Conservation (phyloP, 2,888 invertebrate species). For the Seira ritae region DNA sequence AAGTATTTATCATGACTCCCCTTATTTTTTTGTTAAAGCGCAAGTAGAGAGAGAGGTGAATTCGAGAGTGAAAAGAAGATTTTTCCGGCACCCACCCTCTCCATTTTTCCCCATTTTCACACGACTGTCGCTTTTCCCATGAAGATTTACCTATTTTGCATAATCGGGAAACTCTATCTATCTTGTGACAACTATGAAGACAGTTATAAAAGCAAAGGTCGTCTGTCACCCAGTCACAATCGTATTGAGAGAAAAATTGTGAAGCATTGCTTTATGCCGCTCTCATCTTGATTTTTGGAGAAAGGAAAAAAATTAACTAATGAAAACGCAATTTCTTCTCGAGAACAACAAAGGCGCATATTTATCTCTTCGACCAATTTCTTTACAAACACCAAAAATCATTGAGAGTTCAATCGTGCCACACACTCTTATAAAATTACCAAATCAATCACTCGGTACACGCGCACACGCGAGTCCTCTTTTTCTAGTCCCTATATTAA, state of each 20-base stretch:
- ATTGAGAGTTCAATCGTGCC: too few relatives aligned
- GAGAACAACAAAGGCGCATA: conserved; percentile 14
- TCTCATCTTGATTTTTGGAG: too few relatives aligned
- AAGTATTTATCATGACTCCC: not conserved
- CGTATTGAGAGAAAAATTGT: too few relatives aligned
- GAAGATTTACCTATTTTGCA: conserved; percentile 74
- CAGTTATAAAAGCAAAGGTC: not conserved
- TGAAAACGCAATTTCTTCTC: conserved; percentile 24
- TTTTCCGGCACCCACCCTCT: conserved; percentile 41
- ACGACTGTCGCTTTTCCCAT: conserved; percentile 73
- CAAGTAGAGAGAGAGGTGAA: too few relatives aligned
- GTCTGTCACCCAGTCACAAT: conserved; percentile 6
- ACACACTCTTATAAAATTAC: too few relatives aligned
- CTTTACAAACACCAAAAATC: too few relatives aligned
- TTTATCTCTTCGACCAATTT: too few relatives aligned
- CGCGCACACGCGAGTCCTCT: too few relatives aligned
- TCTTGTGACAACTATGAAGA: conserved; percentile 34
- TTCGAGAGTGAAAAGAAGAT: not conserved
- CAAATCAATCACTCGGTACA: too few relatives aligned
- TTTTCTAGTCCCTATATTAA: too few relatives aligned
- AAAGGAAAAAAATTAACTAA: not conserved
- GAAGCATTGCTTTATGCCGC: too few relatives aligned
- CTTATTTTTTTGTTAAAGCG: too few relatives aligned
- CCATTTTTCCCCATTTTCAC: conserved; percentile 66
- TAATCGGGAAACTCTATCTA: conserved; percentile 73